Evolutionary conservation across 2,888 invertebrate species (phyloP).

Genomic region (Scrobipalpa atriplicella): DNA sequence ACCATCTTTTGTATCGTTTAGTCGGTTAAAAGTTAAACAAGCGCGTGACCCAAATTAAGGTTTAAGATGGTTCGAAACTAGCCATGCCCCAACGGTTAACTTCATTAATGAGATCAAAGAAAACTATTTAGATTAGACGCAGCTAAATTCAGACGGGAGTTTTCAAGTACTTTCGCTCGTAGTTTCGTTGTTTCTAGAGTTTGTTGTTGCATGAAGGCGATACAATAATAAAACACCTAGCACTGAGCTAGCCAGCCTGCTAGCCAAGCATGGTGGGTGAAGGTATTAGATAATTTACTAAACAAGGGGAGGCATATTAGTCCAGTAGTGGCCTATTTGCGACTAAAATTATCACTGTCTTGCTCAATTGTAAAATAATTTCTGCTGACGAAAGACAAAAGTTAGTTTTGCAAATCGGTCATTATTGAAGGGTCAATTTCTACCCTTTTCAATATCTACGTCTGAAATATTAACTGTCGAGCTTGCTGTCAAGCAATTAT

Average conservation of each 20-base stretch:
- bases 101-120: constrained; percentile 49
- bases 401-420: too few species aligned
- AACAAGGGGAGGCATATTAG: too few species aligned
- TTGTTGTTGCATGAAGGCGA: neutral
- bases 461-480: neutral
- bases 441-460: too few species aligned
- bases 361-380: too few species aligned
- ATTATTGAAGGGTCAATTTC: too few species aligned
- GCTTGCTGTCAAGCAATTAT: neutral
- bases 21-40: constrained; percentile 28
- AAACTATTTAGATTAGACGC: constrained; percentile 28
- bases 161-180: neutral
- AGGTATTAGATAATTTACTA: too few species aligned
- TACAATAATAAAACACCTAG: neutral
- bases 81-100: constrained; percentile 31
- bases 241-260: too few species aligned
- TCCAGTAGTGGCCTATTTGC: too few species aligned
- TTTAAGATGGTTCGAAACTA: constrained; percentile 16
- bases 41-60: constrained; percentile 32
- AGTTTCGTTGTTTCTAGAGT: neutral
- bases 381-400: too few species aligned
- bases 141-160: constrained; percentile 5
- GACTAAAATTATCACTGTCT: too few species aligned
- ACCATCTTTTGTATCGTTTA: neutral
- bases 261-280: too few species aligned